Conservation (phyloP, 2,113 vertebrate genomes). For the Vombatus ursinus region DNA sequence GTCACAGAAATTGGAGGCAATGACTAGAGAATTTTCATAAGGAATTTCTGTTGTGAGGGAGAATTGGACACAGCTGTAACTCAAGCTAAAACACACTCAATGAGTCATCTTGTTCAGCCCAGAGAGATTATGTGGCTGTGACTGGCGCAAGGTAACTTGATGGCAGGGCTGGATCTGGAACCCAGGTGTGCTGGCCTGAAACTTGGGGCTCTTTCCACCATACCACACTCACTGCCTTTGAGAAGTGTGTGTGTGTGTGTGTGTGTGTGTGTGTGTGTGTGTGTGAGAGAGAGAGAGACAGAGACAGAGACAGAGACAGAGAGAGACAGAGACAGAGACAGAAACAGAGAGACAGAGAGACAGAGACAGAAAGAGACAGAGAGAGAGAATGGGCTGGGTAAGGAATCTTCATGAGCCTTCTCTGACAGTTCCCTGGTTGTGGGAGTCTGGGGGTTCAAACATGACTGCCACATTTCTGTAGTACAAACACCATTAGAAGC, state of each 20-base stretch:
- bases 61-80: no score
- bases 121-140: neutral
- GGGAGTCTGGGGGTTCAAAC: conserved; percentile 38
- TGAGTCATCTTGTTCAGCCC: neutral
- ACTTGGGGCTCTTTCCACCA: neutral
- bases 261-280: no score
- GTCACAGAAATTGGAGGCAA: neutral
- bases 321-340: no score
- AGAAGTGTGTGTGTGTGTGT: neutral
- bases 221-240: neutral
- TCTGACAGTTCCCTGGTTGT: conserved; percentile 30
- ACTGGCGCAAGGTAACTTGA: neutral
- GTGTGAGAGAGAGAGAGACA: no score
- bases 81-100: neutral
- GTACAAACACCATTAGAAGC: conserved; percentile 47
- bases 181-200: neutral
- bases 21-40: neutral
- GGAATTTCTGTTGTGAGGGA: neutral
- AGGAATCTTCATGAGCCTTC: conserved; percentile 29
- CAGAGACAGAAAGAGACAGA: neutral
- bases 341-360: neutral
- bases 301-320: no score
- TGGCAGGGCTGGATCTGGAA: neutral
- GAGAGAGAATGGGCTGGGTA: neutral
- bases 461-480: conserved; percentile 34